Base-by-base conservation (phyloP, 2,888 invertebrate species). In the Pasiphila rectangulata region DNA sequence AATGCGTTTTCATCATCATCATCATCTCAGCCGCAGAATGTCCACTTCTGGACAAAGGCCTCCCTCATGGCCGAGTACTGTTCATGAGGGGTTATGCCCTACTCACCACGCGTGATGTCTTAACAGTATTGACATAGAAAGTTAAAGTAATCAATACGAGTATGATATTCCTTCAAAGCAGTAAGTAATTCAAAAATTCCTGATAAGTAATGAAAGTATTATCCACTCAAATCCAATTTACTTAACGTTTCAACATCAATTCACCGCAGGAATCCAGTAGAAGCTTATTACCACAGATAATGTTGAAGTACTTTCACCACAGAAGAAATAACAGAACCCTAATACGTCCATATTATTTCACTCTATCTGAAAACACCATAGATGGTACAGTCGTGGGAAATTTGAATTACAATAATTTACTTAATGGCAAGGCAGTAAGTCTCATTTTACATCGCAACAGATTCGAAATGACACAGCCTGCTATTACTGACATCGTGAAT, bases 231-330 rank as follows among this genome's bases (percentile, higher is more conserved):
- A 50, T 41, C 37, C 45, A 50, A 50, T 50, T 50, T 45, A 50
- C 50, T 50, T 44, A 38, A 23, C 50, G 41, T 57, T 55, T 50
- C 55, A 46, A 52, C 57, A 57, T 43, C 46, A 40, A 45, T 36
- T 19, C 13, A 57, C 57, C 57, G 43, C 57, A 57, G 37, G 51
- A 55, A 54, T 57, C 15, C 37, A 36, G 38, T 51, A 24, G 29
- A 46, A 44, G 49, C 47, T 51, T 55, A 55, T 53, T 53, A 57
- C 55, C 39, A 42, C 43, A 51, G 53, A 48, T 49, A 51, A 54
- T 41, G 40, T 36, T 27, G 40, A 46, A 51, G 51, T 44, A 27
- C 27, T 42, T 34, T 29, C 29, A 23, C 38, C 34, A 27, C 35
- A 43, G 38, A 38, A 32, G 16, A 34, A 19, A 24, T 24, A 41